phyloP scores from a whole-genome alignment of 2,797 vertebrate species.

The Brachymystax lenok region DNA sequence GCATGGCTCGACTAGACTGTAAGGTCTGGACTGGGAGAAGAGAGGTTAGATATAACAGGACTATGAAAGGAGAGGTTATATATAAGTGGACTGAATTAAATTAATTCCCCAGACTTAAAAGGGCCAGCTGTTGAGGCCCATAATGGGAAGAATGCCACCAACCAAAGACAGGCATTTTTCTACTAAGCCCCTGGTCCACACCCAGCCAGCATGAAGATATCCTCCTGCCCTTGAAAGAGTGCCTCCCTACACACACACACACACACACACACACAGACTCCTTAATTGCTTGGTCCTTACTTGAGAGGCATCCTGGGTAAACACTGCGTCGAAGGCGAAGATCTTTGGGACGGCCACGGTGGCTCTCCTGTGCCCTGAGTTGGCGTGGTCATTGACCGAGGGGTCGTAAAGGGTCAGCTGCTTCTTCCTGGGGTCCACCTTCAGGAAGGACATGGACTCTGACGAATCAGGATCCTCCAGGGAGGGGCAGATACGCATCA shows the following conservation, averaged over 20 bases:
- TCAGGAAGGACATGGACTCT: conserved; percentile 92
- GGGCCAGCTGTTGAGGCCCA: conserved; percentile 74
- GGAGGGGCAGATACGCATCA: conserved; percentile 93
- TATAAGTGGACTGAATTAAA: conserved; percentile 72
- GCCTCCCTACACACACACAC: conserved; percentile 25
- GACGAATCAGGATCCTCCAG: conserved; percentile 84
- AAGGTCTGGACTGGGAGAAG: conserved; percentile 28
- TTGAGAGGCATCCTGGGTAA: conserved; percentile 95
- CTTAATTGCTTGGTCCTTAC: conserved; percentile 66
- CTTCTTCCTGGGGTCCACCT: conserved; percentile 94
- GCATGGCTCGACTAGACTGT: conserved; percentile 43
- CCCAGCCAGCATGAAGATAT: conserved; percentile 63
- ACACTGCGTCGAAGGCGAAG: conserved; percentile 96
- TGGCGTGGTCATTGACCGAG: conserved; percentile 75
- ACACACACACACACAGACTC: not conserved
- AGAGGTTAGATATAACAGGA: conserved; percentile 70
- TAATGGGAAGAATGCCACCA: conserved; percentile 69
- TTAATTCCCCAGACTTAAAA: conserved; percentile 74
- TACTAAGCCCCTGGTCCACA: conserved; percentile 67
- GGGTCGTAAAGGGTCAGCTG: conserved; percentile 95
- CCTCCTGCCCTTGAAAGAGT: conserved; percentile 61
- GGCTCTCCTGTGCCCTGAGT: conserved; percentile 80
- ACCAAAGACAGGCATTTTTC: conserved; percentile 71
- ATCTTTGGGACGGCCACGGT: conserved; percentile 88
- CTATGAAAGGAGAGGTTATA: conserved; percentile 66